These are phyloP conservation scores for Ceuthmochares aereus DNA, from an alignment of 2,113 vertebrate genomes.

Conservation along the genomic window DNA sequence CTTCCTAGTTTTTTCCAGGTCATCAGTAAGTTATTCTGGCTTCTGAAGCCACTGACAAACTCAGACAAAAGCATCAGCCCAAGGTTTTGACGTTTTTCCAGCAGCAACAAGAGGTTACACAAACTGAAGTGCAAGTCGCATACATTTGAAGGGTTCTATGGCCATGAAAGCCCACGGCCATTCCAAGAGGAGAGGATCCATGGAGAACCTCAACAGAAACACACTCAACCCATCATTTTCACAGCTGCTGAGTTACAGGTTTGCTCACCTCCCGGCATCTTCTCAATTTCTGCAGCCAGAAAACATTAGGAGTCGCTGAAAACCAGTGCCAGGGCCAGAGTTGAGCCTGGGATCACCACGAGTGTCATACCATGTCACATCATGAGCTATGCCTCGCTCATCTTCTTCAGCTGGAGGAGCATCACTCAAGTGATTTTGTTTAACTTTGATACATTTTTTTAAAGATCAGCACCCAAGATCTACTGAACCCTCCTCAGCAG, in stretches of 20 bases:
- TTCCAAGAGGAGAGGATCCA: not conserved
- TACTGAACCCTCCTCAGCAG: not conserved
- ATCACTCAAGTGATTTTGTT: not conserved
- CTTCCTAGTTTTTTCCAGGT: constrained; percentile 37
- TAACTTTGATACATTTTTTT: not conserved
- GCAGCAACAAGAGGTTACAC: not conserved
- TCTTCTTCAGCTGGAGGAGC: not conserved
- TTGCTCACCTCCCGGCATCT: not conserved
- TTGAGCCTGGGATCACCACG: not conserved
- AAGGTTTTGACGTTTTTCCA: not conserved
- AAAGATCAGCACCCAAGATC: not conserved
- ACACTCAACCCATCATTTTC: not conserved
- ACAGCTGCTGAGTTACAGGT: not conserved
- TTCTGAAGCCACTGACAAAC: constrained; percentile 20
- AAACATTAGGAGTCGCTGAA: not conserved
- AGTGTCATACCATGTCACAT: not conserved
- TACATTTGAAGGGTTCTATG: not conserved
- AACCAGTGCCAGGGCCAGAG: not conserved
- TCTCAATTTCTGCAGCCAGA: not conserved
- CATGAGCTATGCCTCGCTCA: not conserved
- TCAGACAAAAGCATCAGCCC: constrained; percentile 4
- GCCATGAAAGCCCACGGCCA: not conserved
- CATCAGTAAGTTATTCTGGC: not conserved
- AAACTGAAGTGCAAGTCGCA: not conserved
- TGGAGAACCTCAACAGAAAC: not conserved